Conservation (phyloP, 2,797 vertebrate species). For the Anas bernieri region DNA sequence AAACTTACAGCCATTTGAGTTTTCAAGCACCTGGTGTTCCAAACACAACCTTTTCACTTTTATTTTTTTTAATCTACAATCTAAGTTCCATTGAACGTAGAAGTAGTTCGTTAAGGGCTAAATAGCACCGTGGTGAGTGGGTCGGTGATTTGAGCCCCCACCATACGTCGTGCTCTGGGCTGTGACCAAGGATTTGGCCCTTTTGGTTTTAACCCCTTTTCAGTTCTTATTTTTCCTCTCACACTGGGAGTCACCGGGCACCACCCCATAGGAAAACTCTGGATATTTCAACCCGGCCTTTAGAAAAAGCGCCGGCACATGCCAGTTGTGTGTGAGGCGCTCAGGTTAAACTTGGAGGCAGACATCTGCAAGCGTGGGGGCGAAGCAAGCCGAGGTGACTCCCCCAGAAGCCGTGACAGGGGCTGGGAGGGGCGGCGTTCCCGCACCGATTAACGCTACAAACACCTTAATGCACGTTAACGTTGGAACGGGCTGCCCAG, state of each 20-base stretch:
- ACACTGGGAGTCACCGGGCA: not conserved
- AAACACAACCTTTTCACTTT: not conserved
- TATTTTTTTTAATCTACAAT: not conserved
- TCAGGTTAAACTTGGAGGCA: not conserved
- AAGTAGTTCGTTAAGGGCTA: not conserved
- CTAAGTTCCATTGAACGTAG: not conserved
- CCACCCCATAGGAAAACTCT: fast-evolving
- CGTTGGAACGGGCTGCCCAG: no score
- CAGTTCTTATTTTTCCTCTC: not conserved
- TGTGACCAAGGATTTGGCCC: not conserved
- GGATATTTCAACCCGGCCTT: not conserved
- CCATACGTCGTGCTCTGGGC: no score
- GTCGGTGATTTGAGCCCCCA: fast-evolving
- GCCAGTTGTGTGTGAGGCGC: no score
- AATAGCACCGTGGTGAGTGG: fast-evolving
- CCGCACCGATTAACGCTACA: not conserved
- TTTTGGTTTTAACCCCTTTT: not conserved
- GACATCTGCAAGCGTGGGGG: not conserved
- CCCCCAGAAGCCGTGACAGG: fast-evolving
- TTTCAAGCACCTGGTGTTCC: not conserved
- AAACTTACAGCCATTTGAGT: no score
- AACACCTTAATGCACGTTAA: not conserved
- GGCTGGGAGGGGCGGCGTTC: not conserved
- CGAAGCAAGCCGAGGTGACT: not conserved
- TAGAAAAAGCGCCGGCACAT: not conserved